phyloP scores from a whole-genome alignment of 2,888 invertebrate species.

The Rotaria socialis region DNA sequence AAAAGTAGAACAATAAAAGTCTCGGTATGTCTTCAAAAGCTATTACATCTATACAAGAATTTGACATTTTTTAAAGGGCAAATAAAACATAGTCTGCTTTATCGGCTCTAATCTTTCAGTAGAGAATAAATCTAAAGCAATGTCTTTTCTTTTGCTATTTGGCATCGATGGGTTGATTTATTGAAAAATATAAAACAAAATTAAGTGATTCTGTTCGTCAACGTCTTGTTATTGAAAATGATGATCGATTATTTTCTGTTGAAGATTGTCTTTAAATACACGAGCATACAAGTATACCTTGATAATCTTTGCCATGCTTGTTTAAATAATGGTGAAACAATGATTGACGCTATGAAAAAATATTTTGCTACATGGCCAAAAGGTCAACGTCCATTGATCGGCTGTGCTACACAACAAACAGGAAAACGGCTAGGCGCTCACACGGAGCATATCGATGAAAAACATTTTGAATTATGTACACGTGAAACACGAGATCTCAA shows the following conservation, averaged over 20 bases:
- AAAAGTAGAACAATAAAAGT: too few relatives aligned
- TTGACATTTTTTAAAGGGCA: too few relatives aligned
- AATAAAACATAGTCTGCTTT: too few relatives aligned
- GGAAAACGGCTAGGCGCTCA: not conserved
- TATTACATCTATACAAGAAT: too few relatives aligned
- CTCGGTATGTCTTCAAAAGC: too few relatives aligned
- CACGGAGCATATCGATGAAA: not conserved
- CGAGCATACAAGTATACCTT: constrained; percentile 32
- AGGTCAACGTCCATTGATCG: not conserved
- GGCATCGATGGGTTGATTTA: constrained; percentile 21
- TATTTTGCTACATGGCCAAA: not conserved
- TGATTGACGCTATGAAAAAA: constrained; percentile 9
- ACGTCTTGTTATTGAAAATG: constrained; percentile 36
- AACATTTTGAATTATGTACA: not conserved
- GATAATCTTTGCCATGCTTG: constrained; percentile 29
- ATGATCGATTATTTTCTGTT: constrained; percentile 25
- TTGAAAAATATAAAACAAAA: not conserved
- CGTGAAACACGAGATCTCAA: constrained; percentile 5
- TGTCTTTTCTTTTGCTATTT: not conserved
- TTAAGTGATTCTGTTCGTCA: not conserved
- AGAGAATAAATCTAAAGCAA: not conserved
- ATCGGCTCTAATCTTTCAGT: too few relatives aligned
- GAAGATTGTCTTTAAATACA: constrained; percentile 31
- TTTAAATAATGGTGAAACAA: constrained; percentile 33
- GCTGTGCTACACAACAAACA: constrained; percentile 5